Percentiles rank a stretch among this genome's conserved stretches.
Conservation (phyloP, 2,113 vertebrate species). For the Hyperopisus bebe region DNA sequence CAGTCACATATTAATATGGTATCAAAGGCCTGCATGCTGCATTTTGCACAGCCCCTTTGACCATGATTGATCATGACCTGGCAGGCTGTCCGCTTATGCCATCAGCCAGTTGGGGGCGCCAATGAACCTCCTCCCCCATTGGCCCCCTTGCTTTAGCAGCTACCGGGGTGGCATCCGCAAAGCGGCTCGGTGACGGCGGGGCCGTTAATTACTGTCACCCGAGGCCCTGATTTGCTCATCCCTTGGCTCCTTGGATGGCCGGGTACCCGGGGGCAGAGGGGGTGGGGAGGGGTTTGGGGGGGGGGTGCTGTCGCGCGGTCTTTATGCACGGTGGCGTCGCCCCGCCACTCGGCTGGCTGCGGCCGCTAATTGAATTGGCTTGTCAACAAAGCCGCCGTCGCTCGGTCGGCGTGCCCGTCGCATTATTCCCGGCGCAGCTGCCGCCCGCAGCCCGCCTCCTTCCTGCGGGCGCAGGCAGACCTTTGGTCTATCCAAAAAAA, state of each 20-base stretch:
- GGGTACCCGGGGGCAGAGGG: slow-evolving; percentile 67
- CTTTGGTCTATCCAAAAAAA: slow-evolving; percentile 3
- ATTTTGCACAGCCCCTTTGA: slow-evolving; percentile 59
- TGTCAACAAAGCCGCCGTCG: slow-evolving; percentile 88
- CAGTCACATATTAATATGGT: slow-evolving; percentile 65
- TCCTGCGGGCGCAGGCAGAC: slow-evolving; percentile 73
- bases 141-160: slow-evolving; percentile 53
- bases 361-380: slow-evolving; percentile 87
- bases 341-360: slow-evolving; percentile 70
- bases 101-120: slow-evolving; percentile 34
- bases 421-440: slow-evolving; percentile 74
- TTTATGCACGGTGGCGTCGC: slow-evolving; percentile 54
- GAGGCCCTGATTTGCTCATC: slow-evolving; percentile 66
- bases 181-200: slow-evolving; percentile 70
- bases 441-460: slow-evolving; percentile 67
- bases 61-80: slow-evolving; percentile 52
- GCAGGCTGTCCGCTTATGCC: slow-evolving; percentile 42
- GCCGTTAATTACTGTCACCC: slow-evolving; percentile 80
- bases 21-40: slow-evolving; percentile 60
- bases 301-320: slow-evolving; percentile 64
- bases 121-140: slow-evolving; percentile 44
- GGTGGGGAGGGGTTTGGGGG: slow-evolving; percentile 60
- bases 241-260: slow-evolving; percentile 65
- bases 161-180: slow-evolving; percentile 52
- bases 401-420: slow-evolving; percentile 83